Evolutionary conservation across 1,140 invertebrate species (phyloP), one percentile per base, ranked within the genome.

Genomic region (Drosophila bifasciata): DNA sequence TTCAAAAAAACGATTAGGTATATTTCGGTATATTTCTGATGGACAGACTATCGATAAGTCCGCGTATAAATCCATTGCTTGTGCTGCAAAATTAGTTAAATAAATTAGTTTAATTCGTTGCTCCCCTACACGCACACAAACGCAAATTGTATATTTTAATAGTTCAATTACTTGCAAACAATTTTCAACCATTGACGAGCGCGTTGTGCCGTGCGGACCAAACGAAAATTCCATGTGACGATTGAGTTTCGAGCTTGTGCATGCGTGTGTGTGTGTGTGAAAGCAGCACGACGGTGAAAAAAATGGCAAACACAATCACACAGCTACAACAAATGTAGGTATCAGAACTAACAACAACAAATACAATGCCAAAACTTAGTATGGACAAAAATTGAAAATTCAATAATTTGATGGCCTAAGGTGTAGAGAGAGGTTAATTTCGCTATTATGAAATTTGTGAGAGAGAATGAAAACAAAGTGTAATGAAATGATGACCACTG

Each of bases 301-400:
- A 86, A 81, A 85, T 86, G 81, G 83, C 83, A 86, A 86, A 81
- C 75, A 83, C 79, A 81, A 68, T 43, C 67, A 58, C 53, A 83
- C 79, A 84, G 75, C 56, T 75, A 79, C 75, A 84, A 79, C 64
- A 86, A 86, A 81, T 78, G 77, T 86, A 88, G 77, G 81, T 88
- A 86, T 44, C 53, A 70, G 15, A 64, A 72, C 52, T 50, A 71
- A 41, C 69, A 55, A 77, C 52, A 58, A 73, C 46, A n/a, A n/a
- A n/a, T n/a, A n/a, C n/a, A 68, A 51, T 11, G 66, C 43, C 16
- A 23, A 56, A 52, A 25, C 28, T 23, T 32, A 51, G 55, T 45
- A 23, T n/a, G 44, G 50, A n/a, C 66, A 44, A 79, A 79, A 58
- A 79, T 36, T 68, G 83, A 88, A 88, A 89, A 89, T 83, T 89